Conservation (phyloP, 2,797 vertebrate genomes). For the Pipistrellus pipistrellus region DNA sequence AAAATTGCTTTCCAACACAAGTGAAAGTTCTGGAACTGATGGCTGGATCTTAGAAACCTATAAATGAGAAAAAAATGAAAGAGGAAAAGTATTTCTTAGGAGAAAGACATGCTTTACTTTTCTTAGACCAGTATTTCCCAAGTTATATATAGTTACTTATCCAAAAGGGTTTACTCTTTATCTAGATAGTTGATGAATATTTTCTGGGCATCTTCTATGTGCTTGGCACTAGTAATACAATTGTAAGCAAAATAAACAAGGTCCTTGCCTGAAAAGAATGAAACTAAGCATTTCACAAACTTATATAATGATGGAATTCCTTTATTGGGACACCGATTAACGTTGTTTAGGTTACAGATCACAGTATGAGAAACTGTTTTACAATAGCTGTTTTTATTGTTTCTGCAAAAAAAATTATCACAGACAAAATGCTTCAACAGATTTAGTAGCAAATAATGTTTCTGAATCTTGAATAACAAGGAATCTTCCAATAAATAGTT, state of each 20-base stretch:
- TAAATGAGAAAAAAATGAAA: conserved; percentile 70
- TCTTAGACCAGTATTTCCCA: conserved; percentile 31
- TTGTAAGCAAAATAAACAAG: conserved; percentile 61
- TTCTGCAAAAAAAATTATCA: background rate
- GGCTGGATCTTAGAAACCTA: conserved; percentile 93
- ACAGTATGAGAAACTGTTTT: conserved; percentile 19
- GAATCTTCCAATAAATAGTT: conserved; percentile 22
- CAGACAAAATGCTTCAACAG: conserved; percentile 9
- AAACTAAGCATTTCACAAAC: background rate
- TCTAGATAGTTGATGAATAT: conserved; percentile 28
- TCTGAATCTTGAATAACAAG: conserved; percentile 59
- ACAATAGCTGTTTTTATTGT: background rate
- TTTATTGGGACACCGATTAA: conserved; percentile 9
- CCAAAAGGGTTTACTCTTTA: conserved; percentile 39
- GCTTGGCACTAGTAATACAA: background rate
- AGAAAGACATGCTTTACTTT: conserved; percentile 43
- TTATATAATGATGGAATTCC: conserved; percentile 43
- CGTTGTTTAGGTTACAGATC: conserved; percentile 25
- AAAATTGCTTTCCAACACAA: conserved; percentile 94
- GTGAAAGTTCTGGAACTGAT: conserved; percentile 96
- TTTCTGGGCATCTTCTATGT: conserved; percentile 26
- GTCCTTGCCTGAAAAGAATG: background rate
- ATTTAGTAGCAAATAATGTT: conserved; percentile 29
- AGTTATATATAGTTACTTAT: conserved; percentile 43
- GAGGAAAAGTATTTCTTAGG: conserved; percentile 32